A percentile compares a stretch with the other conserved stretches of the same genome.
phyloP scores from a whole-genome alignment of 2,797 vertebrate genomes.

The Sebastes reedi region DNA sequence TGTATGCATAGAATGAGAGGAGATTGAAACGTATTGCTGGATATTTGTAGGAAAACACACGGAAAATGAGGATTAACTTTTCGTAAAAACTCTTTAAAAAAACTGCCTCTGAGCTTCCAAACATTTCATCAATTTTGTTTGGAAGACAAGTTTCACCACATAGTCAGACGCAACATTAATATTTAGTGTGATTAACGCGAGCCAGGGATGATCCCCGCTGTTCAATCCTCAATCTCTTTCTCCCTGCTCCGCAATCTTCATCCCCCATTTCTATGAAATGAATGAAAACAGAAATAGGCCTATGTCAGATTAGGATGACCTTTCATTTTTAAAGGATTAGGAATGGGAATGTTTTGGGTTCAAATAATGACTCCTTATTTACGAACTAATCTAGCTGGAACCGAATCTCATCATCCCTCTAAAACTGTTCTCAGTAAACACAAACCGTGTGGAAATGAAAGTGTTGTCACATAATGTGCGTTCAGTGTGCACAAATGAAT shows the following conservation, averaged over 20 bases:
- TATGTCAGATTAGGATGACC: slow-evolving; percentile 65
- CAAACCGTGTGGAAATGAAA: slow-evolving; percentile 34
- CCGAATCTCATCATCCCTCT: slow-evolving; percentile 47
- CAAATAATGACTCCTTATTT: slow-evolving; percentile 58
- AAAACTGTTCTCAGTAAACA: slow-evolving; percentile 38
- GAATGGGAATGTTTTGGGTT: slow-evolving; percentile 39
- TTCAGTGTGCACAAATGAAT: slow-evolving; percentile 16
- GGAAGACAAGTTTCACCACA: slow-evolving; percentile 23
- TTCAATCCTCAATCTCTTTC: slow-evolving; percentile 39
- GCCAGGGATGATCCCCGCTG: slow-evolving; percentile 34
- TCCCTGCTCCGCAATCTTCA: slow-evolving; percentile 9
- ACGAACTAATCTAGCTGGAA: slow-evolving; percentile 47
- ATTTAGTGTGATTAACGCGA: slow-evolving; percentile 44
- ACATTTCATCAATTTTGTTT: neutral
- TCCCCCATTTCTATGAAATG: slow-evolving; percentile 29
- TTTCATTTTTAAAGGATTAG: slow-evolving; percentile 60
- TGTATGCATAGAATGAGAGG: neutral
- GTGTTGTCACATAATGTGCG: neutral
- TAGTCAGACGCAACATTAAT: neutral
- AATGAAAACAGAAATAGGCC: slow-evolving; percentile 44
- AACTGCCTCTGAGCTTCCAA: neutral
- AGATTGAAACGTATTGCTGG: neutral
- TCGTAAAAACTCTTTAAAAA: neutral
- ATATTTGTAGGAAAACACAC: neutral
- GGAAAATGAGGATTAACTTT: neutral